Evolutionary conservation across 2,888 invertebrate species (phyloP).

Genomic region (Sinopyrophorus schimmeli): DNA sequence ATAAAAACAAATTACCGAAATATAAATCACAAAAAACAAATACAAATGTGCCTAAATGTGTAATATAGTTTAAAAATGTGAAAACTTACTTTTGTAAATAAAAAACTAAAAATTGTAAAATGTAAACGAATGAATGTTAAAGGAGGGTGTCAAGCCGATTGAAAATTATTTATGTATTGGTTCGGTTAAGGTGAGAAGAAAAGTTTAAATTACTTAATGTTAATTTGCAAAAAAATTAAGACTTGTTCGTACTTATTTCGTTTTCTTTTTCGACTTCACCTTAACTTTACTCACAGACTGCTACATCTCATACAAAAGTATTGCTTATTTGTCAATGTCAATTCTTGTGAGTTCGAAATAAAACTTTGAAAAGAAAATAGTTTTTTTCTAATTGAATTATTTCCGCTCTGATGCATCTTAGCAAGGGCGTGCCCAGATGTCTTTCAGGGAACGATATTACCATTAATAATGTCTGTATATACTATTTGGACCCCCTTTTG

Average conservation of each 20-base stretch:
- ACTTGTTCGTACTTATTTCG: neutral
- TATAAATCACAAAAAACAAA: constrained; percentile 3
- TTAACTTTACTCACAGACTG: constrained; percentile 9
- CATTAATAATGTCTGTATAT: no score
- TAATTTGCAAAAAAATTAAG: neutral
- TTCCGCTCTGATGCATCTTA: no score
- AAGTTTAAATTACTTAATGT: no score
- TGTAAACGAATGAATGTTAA: constrained; percentile 11
- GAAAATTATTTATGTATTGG: no score
- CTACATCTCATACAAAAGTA: constrained; percentile 13
- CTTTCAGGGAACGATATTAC: no score
- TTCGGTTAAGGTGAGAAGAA: no score
- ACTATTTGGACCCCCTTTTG: no score
- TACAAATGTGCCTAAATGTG: constrained; percentile 22
- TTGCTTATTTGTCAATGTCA: constrained; percentile 20
- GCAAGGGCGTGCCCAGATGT: no score
- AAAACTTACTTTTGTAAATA: constrained; percentile 20
- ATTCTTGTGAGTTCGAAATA: constrained; percentile 25
- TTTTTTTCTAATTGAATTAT: no score
- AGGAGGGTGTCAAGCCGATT: constrained; percentile 4
- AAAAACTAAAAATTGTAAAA: constrained; percentile 12
- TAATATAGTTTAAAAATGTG: constrained; percentile 14
- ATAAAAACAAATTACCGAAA: constrained; percentile 4
- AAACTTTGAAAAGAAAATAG: constrained; percentile 9
- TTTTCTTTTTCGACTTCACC: neutral